These are phyloP conservation scores for Coracopsis vasa DNA, from an alignment of 2,113 vertebrate genomes.

Conservation along the genomic window DNA sequence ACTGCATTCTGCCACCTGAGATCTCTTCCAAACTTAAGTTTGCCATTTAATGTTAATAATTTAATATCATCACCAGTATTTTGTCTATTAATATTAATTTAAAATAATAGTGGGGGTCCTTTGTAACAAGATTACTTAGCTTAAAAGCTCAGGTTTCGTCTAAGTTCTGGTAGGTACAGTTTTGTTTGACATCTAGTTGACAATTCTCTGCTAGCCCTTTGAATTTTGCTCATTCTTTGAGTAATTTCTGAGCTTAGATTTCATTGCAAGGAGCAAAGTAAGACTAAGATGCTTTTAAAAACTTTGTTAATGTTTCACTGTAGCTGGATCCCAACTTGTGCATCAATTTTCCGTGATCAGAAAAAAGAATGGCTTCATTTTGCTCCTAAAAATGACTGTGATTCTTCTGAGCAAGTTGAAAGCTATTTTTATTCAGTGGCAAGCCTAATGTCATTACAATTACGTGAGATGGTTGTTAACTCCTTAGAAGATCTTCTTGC, in stretches of 20 bases:
- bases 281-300: not conserved
- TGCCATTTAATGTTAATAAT: not conserved
- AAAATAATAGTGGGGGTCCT: not conserved
- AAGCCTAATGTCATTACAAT: conserved; percentile 87
- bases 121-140: not conserved
- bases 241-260: not conserved
- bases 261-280: not conserved
- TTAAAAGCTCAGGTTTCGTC: not conserved
- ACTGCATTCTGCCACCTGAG: not conserved
- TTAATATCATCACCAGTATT: not conserved
- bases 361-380: conserved; percentile 78
- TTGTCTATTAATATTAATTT: not conserved
- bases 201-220: not conserved
- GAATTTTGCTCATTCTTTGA: not conserved
- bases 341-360: conserved; percentile 73
- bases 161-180: not conserved
- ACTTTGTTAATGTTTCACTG: not conserved
- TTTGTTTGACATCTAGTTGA: not conserved
- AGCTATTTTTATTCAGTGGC: conserved; percentile 84
- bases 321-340: conserved; percentile 89
- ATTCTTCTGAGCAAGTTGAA: conserved; percentile 66
- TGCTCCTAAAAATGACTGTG: conserved; percentile 68
- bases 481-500: conserved; percentile 85
- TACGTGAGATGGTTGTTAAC: conserved; percentile 82
- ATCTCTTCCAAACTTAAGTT: not conserved